Percentiles rank a stretch among this genome's conserved stretches.
Evolutionary conservation across 2,113 vertebrate genomes (phyloP).

Genomic region (Calidris pygmaea): DNA sequence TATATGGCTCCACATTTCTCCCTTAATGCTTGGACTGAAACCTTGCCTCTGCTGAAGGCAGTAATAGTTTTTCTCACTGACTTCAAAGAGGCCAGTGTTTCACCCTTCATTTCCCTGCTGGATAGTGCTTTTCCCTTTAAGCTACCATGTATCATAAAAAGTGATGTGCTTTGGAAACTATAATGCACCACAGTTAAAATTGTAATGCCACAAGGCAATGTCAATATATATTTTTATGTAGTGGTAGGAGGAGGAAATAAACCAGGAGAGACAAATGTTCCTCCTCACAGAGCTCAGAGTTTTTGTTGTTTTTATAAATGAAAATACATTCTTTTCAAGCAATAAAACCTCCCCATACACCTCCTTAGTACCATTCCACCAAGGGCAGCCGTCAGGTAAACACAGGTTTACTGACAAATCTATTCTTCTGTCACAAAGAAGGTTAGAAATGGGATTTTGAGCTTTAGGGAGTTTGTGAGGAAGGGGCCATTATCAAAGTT

Average conservation of each 20-base stretch:
- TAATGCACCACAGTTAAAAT: background rate
- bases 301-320: background rate
- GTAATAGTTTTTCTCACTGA: slow-evolving; percentile 19
- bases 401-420: background rate
- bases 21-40: slow-evolving; percentile 12
- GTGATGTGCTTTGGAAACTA: background rate
- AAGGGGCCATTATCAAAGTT: background rate
- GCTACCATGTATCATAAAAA: slow-evolving; percentile 25
- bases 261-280: background rate
- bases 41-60: slow-evolving; percentile 1
- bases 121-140: slow-evolving; percentile 25
- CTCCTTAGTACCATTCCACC: background rate
- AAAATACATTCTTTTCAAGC: background rate
- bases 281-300: background rate
- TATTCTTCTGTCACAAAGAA: background rate
- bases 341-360: background rate
- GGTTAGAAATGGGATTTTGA: background rate
- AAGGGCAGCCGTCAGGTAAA: background rate
- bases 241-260: background rate
- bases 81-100: slow-evolving; percentile 6
- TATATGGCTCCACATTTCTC: background rate
- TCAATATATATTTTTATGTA: background rate
- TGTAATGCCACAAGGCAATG: slow-evolving; percentile 29
- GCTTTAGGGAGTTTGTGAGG: background rate
- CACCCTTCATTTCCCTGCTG: slow-evolving; percentile 32